Conservation (phyloP, 2,888 invertebrate genomes). For the Sisyra terminalis region DNA sequence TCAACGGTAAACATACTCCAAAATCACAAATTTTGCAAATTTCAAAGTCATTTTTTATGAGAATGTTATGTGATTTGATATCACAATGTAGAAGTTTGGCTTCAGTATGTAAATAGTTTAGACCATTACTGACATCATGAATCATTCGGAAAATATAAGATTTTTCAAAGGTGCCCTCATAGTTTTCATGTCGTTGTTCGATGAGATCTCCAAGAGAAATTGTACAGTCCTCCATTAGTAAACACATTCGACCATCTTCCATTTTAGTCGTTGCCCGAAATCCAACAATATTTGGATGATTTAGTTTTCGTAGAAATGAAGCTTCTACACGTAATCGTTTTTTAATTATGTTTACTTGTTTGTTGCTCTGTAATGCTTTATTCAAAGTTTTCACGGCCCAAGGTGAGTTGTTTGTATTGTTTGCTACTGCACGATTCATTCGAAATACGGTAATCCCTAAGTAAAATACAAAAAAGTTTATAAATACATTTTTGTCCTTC, state of each 20-base stretch:
- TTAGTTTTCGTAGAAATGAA: conserved; percentile 44
- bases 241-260: conserved; percentile 37
- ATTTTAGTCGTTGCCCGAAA: conserved; percentile 40
- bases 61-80: conserved; percentile 66
- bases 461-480: conserved; percentile 12
- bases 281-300: conserved; percentile 72
- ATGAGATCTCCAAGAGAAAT: conserved; percentile 57
- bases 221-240: conserved; percentile 68
- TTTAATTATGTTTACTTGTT: conserved; percentile 22
- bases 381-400: conserved; percentile 71
- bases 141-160: conserved; percentile 46
- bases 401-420: conserved; percentile 54
- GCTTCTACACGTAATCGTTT: conserved; percentile 54
- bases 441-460: conserved; percentile 63
- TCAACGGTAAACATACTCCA: conserved; percentile 59
- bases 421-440: conserved; percentile 51
- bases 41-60: conserved; percentile 58
- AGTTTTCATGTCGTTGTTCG: conserved; percentile 43
- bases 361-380: conserved; percentile 14
- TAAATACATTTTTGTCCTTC: too few species aligned
- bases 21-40: conserved; percentile 72
- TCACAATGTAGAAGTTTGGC: conserved; percentile 64
- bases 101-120: conserved; percentile 61
- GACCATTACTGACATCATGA: conserved; percentile 46
- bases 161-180: conserved; percentile 40